Base-by-base conservation (phyloP, 2,888 invertebrate species). In the Apotomis capreana region DNA sequence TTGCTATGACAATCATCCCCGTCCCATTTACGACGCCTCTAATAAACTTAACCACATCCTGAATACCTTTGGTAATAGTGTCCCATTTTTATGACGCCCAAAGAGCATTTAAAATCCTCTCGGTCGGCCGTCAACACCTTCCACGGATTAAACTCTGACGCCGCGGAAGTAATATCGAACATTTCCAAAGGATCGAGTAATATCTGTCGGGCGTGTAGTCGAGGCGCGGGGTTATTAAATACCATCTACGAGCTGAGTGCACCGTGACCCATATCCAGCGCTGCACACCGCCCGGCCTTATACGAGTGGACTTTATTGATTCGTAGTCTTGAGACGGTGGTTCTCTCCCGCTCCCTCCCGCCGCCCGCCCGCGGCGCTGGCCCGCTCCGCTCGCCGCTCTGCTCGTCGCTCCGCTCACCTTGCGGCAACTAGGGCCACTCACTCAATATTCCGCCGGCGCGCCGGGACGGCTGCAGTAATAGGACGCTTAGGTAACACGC, bases 231-330 rank as follows among this genome's bases (percentile, higher is more conserved):
- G 89, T 90, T 90, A 91, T 91, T 91, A 91, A 91, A 90, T 89
- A 90, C 81, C 87, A 84, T 87, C 88, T 85, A 82, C 83, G 80
- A 82, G 82, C 83, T 83, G 87, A 89, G 87, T 92, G 92, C 93
- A 92, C 87, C 87, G 89, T 90, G 92, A 92, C 92, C 93, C 89
- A 92, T 83, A 92, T 92, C 89, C 86, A 83, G 79, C 80, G 84
- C 85, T 92, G 93, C 93, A 92, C 85, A 92, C 85, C 90, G 83
- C 86, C 87, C 90, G 87, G 74, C 87, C 90, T 89, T 90, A 86
- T 90, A 90, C 90, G 87, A 92, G 91, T 92, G 92, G 91, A 92
- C 93, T 92, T 91, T 94, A 94, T 94, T 93, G 94, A 94, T 94
- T 94, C 94, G 89, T 85, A 91, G 93, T 93, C 94, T 94, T 94